Base-by-base conservation (phyloP, 2,113 vertebrate species). In the Danionella cerebrum region DNA sequence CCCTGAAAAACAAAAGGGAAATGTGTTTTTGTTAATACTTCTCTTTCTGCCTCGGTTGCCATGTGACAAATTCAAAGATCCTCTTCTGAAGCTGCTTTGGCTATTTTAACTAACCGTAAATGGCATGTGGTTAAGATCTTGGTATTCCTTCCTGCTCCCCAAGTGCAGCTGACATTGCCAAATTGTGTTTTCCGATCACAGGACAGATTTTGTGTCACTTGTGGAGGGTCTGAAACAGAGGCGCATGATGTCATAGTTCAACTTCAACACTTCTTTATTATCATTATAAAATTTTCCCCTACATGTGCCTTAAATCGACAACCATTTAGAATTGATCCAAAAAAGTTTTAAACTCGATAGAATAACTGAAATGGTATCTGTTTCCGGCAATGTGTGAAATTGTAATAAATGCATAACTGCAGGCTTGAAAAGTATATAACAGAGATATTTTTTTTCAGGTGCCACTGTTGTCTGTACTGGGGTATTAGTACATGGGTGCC, bases 121-220 rank as follows among this genome's bases (percentile, higher is more conserved):
- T 5, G 11, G 2, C 66, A 77, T 2, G 6, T 60, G 3, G 72
- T 71, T 14, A 0, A 0, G 3, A 87, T 24, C 6, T 72, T 60
- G 1, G 86, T 86, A n/a, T 84, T 38, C 10, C 72, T 67, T 78
- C 83, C 85, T 48, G 52, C 68, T n/a, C 72, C 52, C 86, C 88
- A 89, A 3, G 65, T 70, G 67, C 87, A 90, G 6, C 13, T 22
- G 62, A 88, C 71, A 21, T 51, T 57, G 36, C 82, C 73, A 6
- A 10, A 54, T 25, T 71, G 16, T 10, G 42, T 53, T 24, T 77
- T 51, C 57, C 80, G 74, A 58, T 63, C 22, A 67, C 88, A 90
- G 1, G 58, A 79, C 35, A 88, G 38, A 45, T 79, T 79, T 70
- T 72, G 57, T 2, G 86, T 84, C 1, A 0, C 4, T 14, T 78